Evolutionary conservation across 2,797 vertebrate species (phyloP), one percentile per base, ranked within the genome.

Genomic region (Artibeus jamaicensis): DNA sequence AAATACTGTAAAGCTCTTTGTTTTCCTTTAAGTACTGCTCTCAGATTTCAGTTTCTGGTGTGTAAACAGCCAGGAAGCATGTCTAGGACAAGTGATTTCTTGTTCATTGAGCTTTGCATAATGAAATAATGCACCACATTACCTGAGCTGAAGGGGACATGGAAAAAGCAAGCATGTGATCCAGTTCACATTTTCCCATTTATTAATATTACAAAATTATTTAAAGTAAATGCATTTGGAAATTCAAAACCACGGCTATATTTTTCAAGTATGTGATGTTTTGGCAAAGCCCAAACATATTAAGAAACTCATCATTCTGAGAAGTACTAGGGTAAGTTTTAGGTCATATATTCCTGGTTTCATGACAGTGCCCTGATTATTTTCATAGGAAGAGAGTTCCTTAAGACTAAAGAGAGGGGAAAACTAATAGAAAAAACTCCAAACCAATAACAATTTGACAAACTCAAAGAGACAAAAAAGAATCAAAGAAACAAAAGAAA

Each of bases 1-100:
- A 97, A 96, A 97, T 96, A 98, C 98, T 98, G 98, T 98, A 98
- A 98, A 98, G 98, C 97, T 98, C 98, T 98, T 98, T 98, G 98
- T 98, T 98, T 98, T 98, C 98, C 92, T 98, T 98, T 95, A 98
- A 98, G 96, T 96, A 97, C 96, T 89, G n/a, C 97, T 98, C 98
- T 98, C 98, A 95, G 96, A 97, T 98, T 99, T 98, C 98, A 98
- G 93, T 97, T 97, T 98, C 65, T 0, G 96, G 97, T 97, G 97
- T 97, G 98, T 98, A 98, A 98, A 98, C 97, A 97, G 98, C 96
- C 92, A 97, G 97, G 98, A 98, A 98, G 96, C 94, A 97, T 26
- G 0, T 94, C 96, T 98, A 82, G 95, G 95, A 98, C 98, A 98
- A 97, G 79, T 42, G 91, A 84, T 91, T 96, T 83, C 96, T 98